Percentiles rank a stretch among this genome's conserved stretches.
These are phyloP conservation scores for Drosophila anomelani DNA, from an alignment of 2,888 invertebrate genomes.

Conservation along the genomic window DNA sequence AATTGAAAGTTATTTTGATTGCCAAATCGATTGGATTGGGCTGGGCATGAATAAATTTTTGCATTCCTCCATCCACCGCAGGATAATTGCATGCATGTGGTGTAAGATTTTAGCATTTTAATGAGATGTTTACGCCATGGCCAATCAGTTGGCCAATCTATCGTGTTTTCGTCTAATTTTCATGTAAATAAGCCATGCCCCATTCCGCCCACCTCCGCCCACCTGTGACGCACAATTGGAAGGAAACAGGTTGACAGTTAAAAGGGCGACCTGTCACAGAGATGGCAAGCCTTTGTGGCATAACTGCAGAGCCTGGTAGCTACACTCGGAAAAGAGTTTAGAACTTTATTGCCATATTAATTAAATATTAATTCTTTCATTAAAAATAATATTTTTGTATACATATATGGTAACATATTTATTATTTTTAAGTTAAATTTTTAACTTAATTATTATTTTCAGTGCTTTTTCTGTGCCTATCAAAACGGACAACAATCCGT, in stretches of 20 bases:
- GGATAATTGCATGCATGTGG: slow-evolving; percentile 63
- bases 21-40: slow-evolving; percentile 32
- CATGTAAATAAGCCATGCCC: slow-evolving; percentile 64
- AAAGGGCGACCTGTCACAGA: slow-evolving; percentile 12
- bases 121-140: slow-evolving; percentile 54
- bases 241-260: slow-evolving; percentile 14
- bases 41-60: slow-evolving; percentile 61
- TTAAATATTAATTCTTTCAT: background rate
- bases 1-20: slow-evolving; percentile 48
- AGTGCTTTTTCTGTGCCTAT: slow-evolving; percentile 35
- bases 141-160: slow-evolving; percentile 31
- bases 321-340: background rate
- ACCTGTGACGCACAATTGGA: slow-evolving; percentile 15
- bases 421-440: background rate
- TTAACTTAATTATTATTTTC: background rate
- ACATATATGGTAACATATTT: background rate
- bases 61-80: background rate
- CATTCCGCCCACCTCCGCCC: background rate
- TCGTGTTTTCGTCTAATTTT: slow-evolving; percentile 56
- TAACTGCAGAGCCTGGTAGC: slow-evolving; percentile 31
- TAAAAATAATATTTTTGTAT: background rate
- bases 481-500: slow-evolving; percentile 58
- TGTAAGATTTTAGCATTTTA: slow-evolving; percentile 75
- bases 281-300: slow-evolving; percentile 41
- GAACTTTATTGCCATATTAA: background rate